Evolutionary conservation across 2,888 invertebrate genomes (phyloP), one percentile per base, ranked within the genome.

Genomic region (Geotrupes spiniger): DNA sequence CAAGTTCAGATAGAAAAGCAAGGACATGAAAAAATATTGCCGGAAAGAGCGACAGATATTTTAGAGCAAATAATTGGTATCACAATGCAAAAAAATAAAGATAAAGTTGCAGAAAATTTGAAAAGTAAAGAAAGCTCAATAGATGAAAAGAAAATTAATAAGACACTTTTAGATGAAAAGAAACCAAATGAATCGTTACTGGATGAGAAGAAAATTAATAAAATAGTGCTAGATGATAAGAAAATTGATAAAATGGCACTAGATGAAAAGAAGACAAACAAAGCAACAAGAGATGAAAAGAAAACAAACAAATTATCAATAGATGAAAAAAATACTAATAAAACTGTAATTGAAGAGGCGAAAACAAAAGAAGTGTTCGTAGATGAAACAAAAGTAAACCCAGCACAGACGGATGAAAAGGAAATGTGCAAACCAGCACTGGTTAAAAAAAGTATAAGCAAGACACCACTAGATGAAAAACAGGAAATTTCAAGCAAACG

Each of bases 1-100:
- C 17, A 10, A 2, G 63, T 54, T 26, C 69, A 68, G 51, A 41
- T 15, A 2, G n/a, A n/a, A n/a, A n/a, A n/a, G n/a, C n/a, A n/a
- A n/a, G n/a, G n/a, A n/a, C n/a, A n/a, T n/a, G n/a, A n/a, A 21
- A 56, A 1, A 55, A 54, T 37, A 49, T 31, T 38, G 48, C 8
- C 46, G 16, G 52, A 58, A 38, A 15, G 17, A 8, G 54, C 52
- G 14, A 61, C 62, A 46, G 52, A 53, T 21, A 27, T 25, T 15
- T 16, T 16, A 28, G 40, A 42, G 51, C 51, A 36, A 41, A 41
- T 52, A 31, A 41, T 47, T 66, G 57, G 62, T 58, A 38, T 61
- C 59, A 63, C 59, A 59, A 59, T 36, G 29, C 15, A n/a, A 12
- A 28, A 39, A 9, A 21, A 1, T 11, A n/a, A n/a, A n/a, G n/a